Evolutionary conservation across 2,888 invertebrate species (phyloP), one percentile per base, ranked within the genome.

Genomic region (Dysmachus trigonus): DNA sequence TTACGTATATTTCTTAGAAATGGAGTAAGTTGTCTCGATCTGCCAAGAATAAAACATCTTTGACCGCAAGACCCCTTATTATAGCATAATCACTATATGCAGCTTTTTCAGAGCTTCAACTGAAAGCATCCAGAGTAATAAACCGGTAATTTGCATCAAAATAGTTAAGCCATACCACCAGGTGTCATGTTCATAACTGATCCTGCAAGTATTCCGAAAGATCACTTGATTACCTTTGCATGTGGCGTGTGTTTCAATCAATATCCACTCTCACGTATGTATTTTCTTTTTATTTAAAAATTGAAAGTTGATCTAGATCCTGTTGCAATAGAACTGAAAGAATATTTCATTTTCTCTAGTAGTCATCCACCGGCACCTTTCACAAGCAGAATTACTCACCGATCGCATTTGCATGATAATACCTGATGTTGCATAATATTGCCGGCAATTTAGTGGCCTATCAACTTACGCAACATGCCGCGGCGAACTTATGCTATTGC

Each of bases 191-290:
- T 62, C 81, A 22, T 62, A 62, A 81, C 53, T 81, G 35, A 51
- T 62, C 33, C 81, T 81, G 81, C 62, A 35, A 81, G 10, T 33
- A 53, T 33, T 81, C 81, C 31, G 30, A 81, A 81, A 81, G 81
- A 53, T 81, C 81, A 81, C 81, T 81, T 81, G 81, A 53, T 81
- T 81, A 53, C 81, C 81, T 81, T 81, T 77, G 8, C 22, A 7
- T 31, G 33, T 13, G 4, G 30, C n/a, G 30, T 33, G n/a, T 53
- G 8, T 51, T 51, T 10, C 1, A 15, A 62, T 8, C 2, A 22
- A 6, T 30, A 77, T 1, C 5, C n/a, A 47, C 51, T 47, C 15
- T 15, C 15, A 41, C 30, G 5, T 13, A 47, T 77, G 30, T 22
- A 74, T 76, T 33, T 18, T 8, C 13, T 18, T 62, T 53, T 33